Evolutionary conservation across 2,888 invertebrate genomes (phyloP).

Genomic region (Frankliniella intonsa): DNA sequence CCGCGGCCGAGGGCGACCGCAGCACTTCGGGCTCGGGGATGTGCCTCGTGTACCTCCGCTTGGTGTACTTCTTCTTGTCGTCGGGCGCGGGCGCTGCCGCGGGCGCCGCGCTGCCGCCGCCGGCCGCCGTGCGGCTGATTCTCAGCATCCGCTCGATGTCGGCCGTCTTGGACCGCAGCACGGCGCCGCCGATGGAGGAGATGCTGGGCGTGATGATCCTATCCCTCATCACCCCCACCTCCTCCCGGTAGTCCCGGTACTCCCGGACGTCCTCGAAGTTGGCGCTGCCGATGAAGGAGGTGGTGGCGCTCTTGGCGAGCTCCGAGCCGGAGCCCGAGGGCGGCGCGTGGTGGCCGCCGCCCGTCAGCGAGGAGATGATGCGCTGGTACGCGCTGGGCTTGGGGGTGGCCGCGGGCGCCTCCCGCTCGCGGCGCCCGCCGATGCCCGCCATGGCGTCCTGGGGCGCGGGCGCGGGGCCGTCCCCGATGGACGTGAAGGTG

Average conservation of each 20-base stretch:
- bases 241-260: constrained; percentile 4
- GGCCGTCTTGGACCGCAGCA: constrained; percentile 61
- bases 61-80: constrained; percentile 58
- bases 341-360: background rate
- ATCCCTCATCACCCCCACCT: constrained; percentile 39
- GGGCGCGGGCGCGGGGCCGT: background rate
- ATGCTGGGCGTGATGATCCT: constrained; percentile 55
- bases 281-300: constrained; percentile 29
- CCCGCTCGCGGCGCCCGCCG: constrained; percentile 44
- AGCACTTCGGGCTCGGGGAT: constrained; percentile 54
- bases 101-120: constrained; percentile 31
- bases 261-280: background rate
- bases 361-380: constrained; percentile 8
- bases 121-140: constrained; percentile 42
- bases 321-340: constrained; percentile 37
- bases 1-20: constrained; percentile 35
- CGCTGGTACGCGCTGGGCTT: constrained; percentile 42
- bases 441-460: background rate
- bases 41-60: constrained; percentile 56
- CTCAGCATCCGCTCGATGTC: constrained; percentile 60
- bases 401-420: constrained; percentile 45
- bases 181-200: constrained; percentile 61
- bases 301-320: constrained; percentile 38
- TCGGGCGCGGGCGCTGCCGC: constrained; percentile 45
- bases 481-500: constrained; percentile 19